Base-by-base conservation (phyloP, 2,797 vertebrate species). In the Gila robusta region DNA sequence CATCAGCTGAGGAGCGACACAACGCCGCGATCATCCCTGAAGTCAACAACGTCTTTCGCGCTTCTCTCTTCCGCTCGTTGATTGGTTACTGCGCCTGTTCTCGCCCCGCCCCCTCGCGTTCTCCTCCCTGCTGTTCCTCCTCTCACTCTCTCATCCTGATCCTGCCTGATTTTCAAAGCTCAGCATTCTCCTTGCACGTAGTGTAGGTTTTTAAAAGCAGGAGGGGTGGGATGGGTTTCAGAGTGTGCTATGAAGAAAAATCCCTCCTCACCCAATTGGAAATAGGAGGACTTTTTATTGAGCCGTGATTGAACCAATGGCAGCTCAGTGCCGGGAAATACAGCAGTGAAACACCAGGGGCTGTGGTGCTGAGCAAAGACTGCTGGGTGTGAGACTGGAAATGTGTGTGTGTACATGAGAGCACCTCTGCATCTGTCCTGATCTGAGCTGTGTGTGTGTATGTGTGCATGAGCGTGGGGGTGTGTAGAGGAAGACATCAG, bases 271-370 rank as follows among this genome's bases (percentile, higher is more conserved):
- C 74, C 93, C 93, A 93, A 93, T 90, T 93, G 91, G 91, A 93
- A 91, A 91, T 88, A 82, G 88, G 91, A 49, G 88, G 86, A 82
- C 73, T 88, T 94, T 93, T 94, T 93, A 93, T 92, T 93, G 94
- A 94, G 92, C 81, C 70, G 89, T 87, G 90, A 78, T 32, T 90
- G 83, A 90, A 82, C 96, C 95, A 96, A 96, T 96, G 91, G 94
- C 90, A 35, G 39, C 41, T 74, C 93, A 93, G 93, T 92, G 92
- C 94, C 93, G 94, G 94, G 92, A 95, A 95, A 95, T 94, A 95
- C 95, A 96, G 95, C 95, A 95, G 94, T 89, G 91, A 89, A 94
- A 87, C 93, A 92, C 92, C 92, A 91, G 71, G 90, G 91, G 82
- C 91, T 91, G 89, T 89, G 92, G 90, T 92, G 91, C 92, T 91